phyloP scores from a whole-genome alignment of 92 coral and sea anemone genomes.

The Epizoanthus illoricatus region DNA sequence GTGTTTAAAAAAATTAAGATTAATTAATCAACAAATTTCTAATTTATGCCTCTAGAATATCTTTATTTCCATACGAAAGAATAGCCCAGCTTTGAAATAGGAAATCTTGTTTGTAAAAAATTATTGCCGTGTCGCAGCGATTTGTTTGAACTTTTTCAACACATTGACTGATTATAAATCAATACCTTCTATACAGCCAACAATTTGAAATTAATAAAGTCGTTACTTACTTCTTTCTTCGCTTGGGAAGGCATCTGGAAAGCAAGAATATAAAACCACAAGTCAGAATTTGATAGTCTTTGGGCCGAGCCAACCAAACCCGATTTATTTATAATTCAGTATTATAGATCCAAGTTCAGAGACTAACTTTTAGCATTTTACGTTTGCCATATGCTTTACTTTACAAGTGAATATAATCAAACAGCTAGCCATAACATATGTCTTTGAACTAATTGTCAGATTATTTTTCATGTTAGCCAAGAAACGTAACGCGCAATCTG shows the following conservation, averaged over 20 bases:
- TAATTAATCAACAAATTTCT: constrained; percentile 1
- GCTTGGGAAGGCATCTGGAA: constrained; percentile 26
- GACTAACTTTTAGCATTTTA: background rate
- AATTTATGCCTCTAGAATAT: constrained; percentile 3
- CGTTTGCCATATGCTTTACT: background rate
- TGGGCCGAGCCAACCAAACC: background rate
- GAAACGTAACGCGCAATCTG: background rate
- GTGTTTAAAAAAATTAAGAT: background rate
- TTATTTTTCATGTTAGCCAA: background rate
- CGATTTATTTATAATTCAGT: background rate
- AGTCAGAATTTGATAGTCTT: background rate
- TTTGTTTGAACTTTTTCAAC: background rate
- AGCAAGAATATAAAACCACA: background rate
- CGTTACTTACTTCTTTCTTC: constrained; percentile 31
- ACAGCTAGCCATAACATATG: too few species aligned
- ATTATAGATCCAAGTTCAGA: background rate
- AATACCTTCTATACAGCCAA: too few species aligned
- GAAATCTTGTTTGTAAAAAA: background rate
- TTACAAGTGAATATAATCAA: background rate
- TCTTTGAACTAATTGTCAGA: background rate
- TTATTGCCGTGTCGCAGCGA: background rate
- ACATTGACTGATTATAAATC: background rate
- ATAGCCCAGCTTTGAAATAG: background rate
- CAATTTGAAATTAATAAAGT: constrained; percentile 7
- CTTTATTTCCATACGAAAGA: constrained; percentile 3